Conservation (phyloP, 2,113 vertebrate genomes). For the Grantiella picta region DNA sequence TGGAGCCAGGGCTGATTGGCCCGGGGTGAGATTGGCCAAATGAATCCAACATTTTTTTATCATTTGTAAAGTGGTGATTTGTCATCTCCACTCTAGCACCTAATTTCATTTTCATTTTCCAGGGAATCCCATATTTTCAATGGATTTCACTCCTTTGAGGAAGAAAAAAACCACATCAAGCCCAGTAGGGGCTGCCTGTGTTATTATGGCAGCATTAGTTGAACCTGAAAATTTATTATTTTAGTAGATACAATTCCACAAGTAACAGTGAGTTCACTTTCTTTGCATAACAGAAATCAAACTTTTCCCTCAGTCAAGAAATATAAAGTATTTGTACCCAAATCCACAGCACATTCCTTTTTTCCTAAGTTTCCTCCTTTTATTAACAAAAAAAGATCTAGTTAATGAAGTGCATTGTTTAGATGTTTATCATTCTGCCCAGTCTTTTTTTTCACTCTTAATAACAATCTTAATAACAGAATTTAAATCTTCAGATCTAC, state of each 20-base stretch:
- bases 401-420: neutral
- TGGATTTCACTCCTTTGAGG: neutral
- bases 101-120: neutral
- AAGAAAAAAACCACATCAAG: neutral
- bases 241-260: neutral
- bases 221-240: neutral
- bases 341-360: neutral
- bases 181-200: neutral
- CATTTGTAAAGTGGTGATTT: neutral
- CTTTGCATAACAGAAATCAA: neutral
- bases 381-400: neutral
- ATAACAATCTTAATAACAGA: neutral
- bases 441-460: neutral
- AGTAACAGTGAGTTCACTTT: neutral
- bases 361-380: neutral
- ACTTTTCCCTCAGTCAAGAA: neutral
- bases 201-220: neutral
- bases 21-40: neutral
- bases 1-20: neutral
- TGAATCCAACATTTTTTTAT: neutral
- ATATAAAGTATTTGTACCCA: neutral
- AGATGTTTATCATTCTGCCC: neutral
- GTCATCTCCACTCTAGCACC: neutral
- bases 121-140: neutral
- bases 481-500: neutral